Percentiles rank a stretch among this genome's conserved stretches.
These are phyloP conservation scores for Talpa occidentalis DNA, from an alignment of 2,113 vertebrate species.

Conservation along the genomic window DNA sequence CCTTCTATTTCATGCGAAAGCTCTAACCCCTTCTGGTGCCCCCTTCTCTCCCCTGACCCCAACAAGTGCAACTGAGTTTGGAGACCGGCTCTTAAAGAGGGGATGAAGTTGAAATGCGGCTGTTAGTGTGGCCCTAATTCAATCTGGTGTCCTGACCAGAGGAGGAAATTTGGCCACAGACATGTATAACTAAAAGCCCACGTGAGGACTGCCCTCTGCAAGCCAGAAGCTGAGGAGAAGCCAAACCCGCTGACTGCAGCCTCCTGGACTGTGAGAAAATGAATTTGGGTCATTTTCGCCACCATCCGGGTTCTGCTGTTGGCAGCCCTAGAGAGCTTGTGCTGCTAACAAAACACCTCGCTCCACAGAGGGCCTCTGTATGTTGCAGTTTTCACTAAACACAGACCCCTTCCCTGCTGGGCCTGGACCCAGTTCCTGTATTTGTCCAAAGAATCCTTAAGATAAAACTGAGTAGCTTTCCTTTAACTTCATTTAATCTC, in stretches of 20 bases:
- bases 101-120: no score
- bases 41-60: no score
- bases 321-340: neutral
- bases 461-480: neutral
- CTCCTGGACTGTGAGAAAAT: neutral
- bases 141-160: neutral
- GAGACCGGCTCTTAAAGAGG: neutral
- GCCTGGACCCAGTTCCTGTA: no score
- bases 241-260: fast-evolving
- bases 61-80: neutral
- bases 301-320: neutral
- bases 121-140: neutral
- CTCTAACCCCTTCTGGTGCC: neutral
- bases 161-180: neutral
- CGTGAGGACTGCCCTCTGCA: neutral
- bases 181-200: neutral
- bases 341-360: neutral
- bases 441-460: neutral
- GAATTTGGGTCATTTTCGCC: neutral
- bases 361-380: neutral
- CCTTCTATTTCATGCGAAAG: neutral
- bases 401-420: neutral
- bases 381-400: neutral
- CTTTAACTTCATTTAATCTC: neutral
- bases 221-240: no score